phyloP scores from a whole-genome alignment of 1,140 invertebrate species.

The Anagrus nilaparvatae region DNA sequence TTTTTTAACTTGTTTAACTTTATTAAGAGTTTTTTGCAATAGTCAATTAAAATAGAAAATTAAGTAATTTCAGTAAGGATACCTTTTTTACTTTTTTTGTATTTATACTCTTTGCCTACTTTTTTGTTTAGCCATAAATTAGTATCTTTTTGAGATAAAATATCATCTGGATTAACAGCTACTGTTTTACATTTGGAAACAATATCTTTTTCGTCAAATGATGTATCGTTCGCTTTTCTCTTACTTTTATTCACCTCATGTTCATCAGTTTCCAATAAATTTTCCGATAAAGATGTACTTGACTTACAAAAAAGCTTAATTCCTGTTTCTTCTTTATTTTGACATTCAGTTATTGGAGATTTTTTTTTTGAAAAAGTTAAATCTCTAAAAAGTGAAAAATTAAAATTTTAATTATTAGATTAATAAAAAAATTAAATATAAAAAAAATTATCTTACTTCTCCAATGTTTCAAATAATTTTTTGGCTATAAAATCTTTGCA shows the following conservation, averaged over 20 bases:
- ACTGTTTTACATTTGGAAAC: slow-evolving; percentile 21
- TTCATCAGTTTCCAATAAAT: slow-evolving; percentile 2
- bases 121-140: slow-evolving; percentile 24
- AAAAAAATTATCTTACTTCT: slow-evolving; percentile 18
- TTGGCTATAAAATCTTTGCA: slow-evolving; percentile 26
- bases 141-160: slow-evolving; percentile 25
- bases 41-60: not conserved
- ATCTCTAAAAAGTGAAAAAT: slow-evolving; percentile 6
- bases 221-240: slow-evolving; percentile 12
- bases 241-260: slow-evolving; percentile 2
- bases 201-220: slow-evolving; percentile 10
- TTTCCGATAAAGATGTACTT: slow-evolving; percentile 10
- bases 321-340: slow-evolving; percentile 12
- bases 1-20: not conserved
- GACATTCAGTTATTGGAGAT: slow-evolving; percentile 1
- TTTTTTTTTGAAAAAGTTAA: not conserved
- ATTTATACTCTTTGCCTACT: slow-evolving; percentile 26
- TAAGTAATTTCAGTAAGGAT: slow-evolving; percentile 20
- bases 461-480: slow-evolving; percentile 23
- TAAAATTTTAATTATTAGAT: slow-evolving; percentile 5
- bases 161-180: slow-evolving; percentile 21
- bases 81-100: slow-evolving; percentile 26
- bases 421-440: slow-evolving; percentile 1
- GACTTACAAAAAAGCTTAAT: slow-evolving; percentile 27
- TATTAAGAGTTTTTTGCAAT: too few relatives aligned